Base-by-base conservation (phyloP, 2,888 invertebrate genomes). In the Melikaiella ostensackeni region DNA sequence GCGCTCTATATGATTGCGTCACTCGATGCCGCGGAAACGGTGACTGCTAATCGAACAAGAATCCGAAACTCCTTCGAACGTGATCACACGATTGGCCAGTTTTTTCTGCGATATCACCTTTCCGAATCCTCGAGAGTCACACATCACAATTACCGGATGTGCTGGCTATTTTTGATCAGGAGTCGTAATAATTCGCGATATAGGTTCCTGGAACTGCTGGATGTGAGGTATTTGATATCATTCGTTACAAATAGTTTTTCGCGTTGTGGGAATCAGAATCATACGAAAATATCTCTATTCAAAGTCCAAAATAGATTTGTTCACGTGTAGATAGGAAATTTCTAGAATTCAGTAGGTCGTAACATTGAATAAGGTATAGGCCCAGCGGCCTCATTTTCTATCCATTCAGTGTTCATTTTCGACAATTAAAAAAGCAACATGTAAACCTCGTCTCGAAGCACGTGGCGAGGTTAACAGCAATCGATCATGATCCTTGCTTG, bases 1-100 rank as follows among this genome's bases (percentile, higher is more conserved):
- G 78, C 76, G 77, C 75, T 61, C 75, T 73, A 76, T 50, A 77
- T 55, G 61, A 80, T 86, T 86, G 84, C 86, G 80, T 86, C 86
- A 86, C 38, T 74, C 81, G 76, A 82, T 70, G 77, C 57, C 77
- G 76, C 70, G 77, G 62, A 75, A 80, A 78, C 73, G 57, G 63
- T 59, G n/a, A 75, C 74, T 35, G 16, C 57, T 38, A 63, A 64
- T 55, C 35, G 19, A 63, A 33, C 63, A 62, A 21, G 63, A 77
- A 74, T 42, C 50, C 42, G 42, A 42, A 66, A 66, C 33, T 35
- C 11, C 21, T 55, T 55, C 9, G n/a, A 21, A n/a, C 50, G 8
- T 55, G n/a, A 21, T 55, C 6, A 7, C 7, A 9, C 16, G 19
- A 33, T 62, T 42, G n/a, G 42, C 24, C 11, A 24, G 6, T 35